These are phyloP conservation scores for Leptonema lineaticorne DNA, from an alignment of 1,140 invertebrate genomes.

Conservation along the genomic window DNA sequence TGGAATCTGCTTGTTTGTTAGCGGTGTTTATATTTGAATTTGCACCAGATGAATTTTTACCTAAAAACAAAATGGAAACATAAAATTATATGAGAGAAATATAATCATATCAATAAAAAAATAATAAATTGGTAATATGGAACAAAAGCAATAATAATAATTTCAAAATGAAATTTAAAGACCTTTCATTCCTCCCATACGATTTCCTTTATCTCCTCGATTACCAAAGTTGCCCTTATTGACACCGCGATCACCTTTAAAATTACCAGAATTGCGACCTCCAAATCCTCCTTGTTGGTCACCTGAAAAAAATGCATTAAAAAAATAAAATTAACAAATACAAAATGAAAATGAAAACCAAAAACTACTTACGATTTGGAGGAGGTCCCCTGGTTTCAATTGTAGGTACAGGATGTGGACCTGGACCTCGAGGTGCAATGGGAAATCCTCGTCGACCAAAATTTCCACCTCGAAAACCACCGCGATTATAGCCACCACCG, in stretches of 20 bases:
- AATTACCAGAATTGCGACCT: conserved; percentile 28
- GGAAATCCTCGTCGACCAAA: conserved; percentile 48
- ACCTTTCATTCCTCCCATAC: conserved; percentile 1
- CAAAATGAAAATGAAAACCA: background rate
- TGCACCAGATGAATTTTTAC: background rate
- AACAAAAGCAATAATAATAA: background rate
- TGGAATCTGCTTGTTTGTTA: background rate
- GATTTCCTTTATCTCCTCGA: conserved; percentile 12
- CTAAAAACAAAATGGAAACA: background rate
- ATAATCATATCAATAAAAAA: background rate
- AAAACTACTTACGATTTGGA: conserved; percentile 36
- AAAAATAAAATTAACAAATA: conserved; percentile 10
- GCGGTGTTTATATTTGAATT: background rate
- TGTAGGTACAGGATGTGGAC: conserved; percentile 54
- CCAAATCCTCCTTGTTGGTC: conserved; percentile 32
- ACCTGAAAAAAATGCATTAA: conserved; percentile 12
- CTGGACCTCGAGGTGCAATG: conserved; percentile 51
- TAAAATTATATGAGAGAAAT: background rate
- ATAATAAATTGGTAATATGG: background rate
- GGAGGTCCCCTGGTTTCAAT: conserved; percentile 52
- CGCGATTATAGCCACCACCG: conserved; percentile 26
- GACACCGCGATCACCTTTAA: conserved; percentile 16
- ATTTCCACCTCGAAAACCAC: conserved; percentile 44
- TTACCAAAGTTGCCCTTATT: conserved; percentile 6
- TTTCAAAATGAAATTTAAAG: conserved; percentile 3